Base-by-base conservation (phyloP, 2,113 vertebrate genomes). In the Esox niger region DNA sequence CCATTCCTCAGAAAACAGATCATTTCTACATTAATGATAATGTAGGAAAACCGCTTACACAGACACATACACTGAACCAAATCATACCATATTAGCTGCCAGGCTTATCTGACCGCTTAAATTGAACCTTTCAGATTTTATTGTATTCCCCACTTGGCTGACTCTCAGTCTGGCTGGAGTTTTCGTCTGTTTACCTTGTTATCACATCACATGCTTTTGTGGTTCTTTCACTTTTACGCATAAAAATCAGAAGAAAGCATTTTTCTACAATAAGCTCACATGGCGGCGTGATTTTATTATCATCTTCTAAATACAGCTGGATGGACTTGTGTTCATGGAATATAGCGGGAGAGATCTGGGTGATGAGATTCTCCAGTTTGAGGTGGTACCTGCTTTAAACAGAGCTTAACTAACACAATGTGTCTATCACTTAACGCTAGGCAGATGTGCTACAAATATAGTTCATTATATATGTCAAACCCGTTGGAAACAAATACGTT, bases 211-310 rank as follows among this genome's bases (percentile, higher is more conserved):
- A 82, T 72, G n/a, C n/a, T n/a, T n/a, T n/a, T n/a, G 68, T 68
- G 68, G 33, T 52, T 68, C 73, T 78, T 65, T 75, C 57, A 69
- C 72, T 64, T 71, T 73, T 55, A 79, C 77, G 73, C 77, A 67
- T 23, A 69, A 66, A 68, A 68, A 75, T 73, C 60, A 52, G 21
- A 29, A 54, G 38, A 43, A 56, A 58, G 52, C 61, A 58, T 76
- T 75, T 79, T 64, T 58, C 26, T 32, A 58, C 70, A 66, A 68
- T 70, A 76, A 71, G 68, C 70, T 64, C 17, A 0, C 69, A 68
- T 73, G 74, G 26, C 73, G 69, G 71, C 2, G 10, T 68, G 76
- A 79, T 79, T 79, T 81, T 79, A 84, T 85, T 80, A 80, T 71
- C 47, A 8, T 52, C 69, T 66, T 79, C 62, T 74, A 83, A 84